Evolutionary conservation across 2,113 vertebrate species (phyloP), one percentile per base, ranked within the genome.

Genomic region (Prietella phreatophila): DNA sequence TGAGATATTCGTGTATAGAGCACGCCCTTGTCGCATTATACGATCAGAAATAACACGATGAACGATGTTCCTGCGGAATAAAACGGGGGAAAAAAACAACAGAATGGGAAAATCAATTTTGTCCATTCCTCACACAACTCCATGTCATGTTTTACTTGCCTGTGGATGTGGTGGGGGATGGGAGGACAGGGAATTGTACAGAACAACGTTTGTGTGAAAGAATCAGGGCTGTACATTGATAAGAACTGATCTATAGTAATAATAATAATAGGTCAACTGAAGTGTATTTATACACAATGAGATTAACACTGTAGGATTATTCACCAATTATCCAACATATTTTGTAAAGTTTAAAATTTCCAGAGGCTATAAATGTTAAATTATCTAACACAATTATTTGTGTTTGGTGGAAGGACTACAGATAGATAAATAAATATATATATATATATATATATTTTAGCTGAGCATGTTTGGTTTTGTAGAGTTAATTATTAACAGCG

Each of bases 131-230:
- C 25, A 81, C 10, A 17, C 6, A 88, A 90, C 56, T 92, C 91
- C 91, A 92, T 86, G 53, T 50, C 90, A 10, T 85, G 90, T 89
- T 91, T 92, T 89, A 87, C 85, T 67, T 56, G 63, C 50, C n/a
- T 53, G 39, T 82, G 82, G 56, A 79, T 30, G n/a, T 73, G 39
- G 36, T 91, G 90, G 86, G 86, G 89, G 89, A 92, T 84, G 87
- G 89, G 87, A 88, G 14, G 75, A 69, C 39, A n/a, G 55, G 82
- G 53, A 81, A 78, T 6, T 71, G 85, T 73, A 75, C 82, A 86
- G 87, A 85, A 69, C 56, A 83, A 50, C 65, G 36, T 67, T 33
- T 47, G 84, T 83, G 76, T 82, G 75, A 67, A 90, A 87, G 73
- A 83, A 84, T 82, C 14, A 84, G 27, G 79, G 42, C 42, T 67